Percentiles rank a stretch among this genome's conserved stretches.
Evolutionary conservation across 2,797 vertebrate species (phyloP).

Genomic region (Lates japonicus): DNA sequence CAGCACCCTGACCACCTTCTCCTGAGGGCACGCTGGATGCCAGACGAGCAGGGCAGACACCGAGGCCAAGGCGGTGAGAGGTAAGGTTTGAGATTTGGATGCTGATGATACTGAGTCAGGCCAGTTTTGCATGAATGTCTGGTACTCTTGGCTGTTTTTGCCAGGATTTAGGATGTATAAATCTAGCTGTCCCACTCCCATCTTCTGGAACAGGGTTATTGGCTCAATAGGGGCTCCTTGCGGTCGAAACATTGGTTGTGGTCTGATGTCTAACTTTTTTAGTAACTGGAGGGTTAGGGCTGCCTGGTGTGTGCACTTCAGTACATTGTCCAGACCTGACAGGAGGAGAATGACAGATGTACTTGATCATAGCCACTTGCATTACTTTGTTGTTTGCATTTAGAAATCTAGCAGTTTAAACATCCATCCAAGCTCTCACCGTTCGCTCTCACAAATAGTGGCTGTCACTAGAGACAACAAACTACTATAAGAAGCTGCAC

Average conservation of each 20-base stretch:
- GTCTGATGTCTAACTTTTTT: conserved; percentile 88
- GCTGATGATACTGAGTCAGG: conserved; percentile 63
- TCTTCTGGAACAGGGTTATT: conserved; percentile 94
- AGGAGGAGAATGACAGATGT: conserved; percentile 24
- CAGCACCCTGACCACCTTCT: conserved; percentile 94
- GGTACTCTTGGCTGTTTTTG: conserved; percentile 90
- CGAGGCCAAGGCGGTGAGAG: conserved; percentile 86
- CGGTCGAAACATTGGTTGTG: conserved; percentile 87
- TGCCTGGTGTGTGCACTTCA: conserved; percentile 87
- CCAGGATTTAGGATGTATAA: conserved; percentile 93
- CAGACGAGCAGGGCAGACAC: conserved; percentile 93
- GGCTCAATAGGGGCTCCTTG: conserved; percentile 84
- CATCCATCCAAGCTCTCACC: no score
- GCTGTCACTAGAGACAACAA: no score
- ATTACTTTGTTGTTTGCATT: conserved; percentile 1
- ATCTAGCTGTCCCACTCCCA: conserved; percentile 96
- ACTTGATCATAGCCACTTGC: not conserved
- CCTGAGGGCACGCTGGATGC: conserved; percentile 91
- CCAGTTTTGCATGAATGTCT: conserved; percentile 90
- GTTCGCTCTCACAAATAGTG: no score
- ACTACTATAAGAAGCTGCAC: no score
- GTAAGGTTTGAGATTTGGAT: conserved; percentile 72
- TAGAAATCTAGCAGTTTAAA: not conserved
- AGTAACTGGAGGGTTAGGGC: conserved; percentile 87
- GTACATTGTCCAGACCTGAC: conserved; percentile 70